phyloP scores from a whole-genome alignment of 2,888 invertebrate genomes.

The Andrena fulva region DNA sequence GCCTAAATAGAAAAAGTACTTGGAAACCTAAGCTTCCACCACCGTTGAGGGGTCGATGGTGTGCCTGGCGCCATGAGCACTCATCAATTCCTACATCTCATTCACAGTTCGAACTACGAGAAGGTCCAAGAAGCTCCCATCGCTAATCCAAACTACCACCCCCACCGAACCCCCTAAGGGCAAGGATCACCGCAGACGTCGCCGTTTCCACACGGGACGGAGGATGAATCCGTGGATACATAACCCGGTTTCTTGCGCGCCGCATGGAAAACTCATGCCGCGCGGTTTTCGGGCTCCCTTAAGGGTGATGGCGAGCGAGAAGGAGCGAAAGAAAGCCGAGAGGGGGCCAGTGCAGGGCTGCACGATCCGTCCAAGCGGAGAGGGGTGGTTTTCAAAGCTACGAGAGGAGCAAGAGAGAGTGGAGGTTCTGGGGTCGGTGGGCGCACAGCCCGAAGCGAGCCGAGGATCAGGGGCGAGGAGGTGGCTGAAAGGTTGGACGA shows the following conservation, averaged over 20 bases:
- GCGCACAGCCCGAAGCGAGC: conserved; percentile 70
- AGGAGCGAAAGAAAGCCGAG: conserved; percentile 42
- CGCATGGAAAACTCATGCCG: conserved; percentile 49
- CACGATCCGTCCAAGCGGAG: conserved; percentile 68
- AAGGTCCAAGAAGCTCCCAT: no score
- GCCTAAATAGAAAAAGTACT: no score
- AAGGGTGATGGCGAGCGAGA: conserved; percentile 32
- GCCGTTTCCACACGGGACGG: neutral
- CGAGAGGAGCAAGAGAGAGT: conserved; percentile 71
- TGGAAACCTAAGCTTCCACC: no score
- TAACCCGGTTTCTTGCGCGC: conserved; percentile 64
- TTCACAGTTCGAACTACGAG: no score
- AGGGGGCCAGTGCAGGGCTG: conserved; percentile 61
- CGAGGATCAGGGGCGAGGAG: conserved; percentile 57
- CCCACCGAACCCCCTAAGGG: no score
- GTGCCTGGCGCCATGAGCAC: no score
- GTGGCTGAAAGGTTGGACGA: conserved; percentile 59
- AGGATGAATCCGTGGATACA: conserved; percentile 29
- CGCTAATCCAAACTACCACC: no score
- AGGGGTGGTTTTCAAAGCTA: conserved; percentile 77
- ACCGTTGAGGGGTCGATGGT: no score
- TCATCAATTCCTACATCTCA: no score
- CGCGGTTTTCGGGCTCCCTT: conserved; percentile 54
- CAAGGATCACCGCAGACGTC: no score
- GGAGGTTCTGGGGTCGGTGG: conserved; percentile 72